Conservation (phyloP, 1,140 invertebrate species). For the Drosophila nebulosa region DNA sequence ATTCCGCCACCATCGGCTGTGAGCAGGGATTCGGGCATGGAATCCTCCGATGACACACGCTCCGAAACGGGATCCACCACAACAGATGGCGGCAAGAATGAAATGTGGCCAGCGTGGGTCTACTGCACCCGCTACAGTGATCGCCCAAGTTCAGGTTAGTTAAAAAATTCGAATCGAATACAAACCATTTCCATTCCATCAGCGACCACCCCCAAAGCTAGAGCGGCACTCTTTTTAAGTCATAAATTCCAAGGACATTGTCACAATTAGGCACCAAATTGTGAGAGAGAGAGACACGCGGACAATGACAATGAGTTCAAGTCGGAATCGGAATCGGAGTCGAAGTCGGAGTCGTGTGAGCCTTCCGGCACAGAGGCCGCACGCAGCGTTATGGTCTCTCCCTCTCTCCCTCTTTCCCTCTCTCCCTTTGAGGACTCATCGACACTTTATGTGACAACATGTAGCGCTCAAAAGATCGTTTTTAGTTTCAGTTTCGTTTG, state of each 20-base stretch:
- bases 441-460: conserved; percentile 78
- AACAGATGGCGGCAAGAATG: conserved; percentile 75
- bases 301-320: conserved; percentile 45
- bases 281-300: conserved; percentile 27
- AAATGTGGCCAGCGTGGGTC: conserved; percentile 96
- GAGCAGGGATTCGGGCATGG: conserved; percentile 78
- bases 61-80: conserved; percentile 80
- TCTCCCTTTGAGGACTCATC: conserved; percentile 54
- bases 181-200: not conserved
- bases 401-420: too few relatives aligned
- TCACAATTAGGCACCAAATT: conserved; percentile 73
- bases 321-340: not conserved
- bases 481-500: conserved; percentile 14
- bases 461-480: conserved; percentile 32
- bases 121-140: conserved; percentile 99
- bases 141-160: conserved; percentile 95
- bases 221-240: conserved; percentile 47
- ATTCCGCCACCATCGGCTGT: conserved; percentile 75
- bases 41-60: conserved; percentile 78
- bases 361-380: conserved; percentile 42
- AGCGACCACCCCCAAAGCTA: conserved; percentile 55
- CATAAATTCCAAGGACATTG: conserved; percentile 72
- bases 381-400: conserved; percentile 49
- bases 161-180: not conserved
- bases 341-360: conserved; percentile 13